These are phyloP conservation scores for Pimpla rufipes DNA, from an alignment of 2,888 invertebrate genomes.

Conservation along the genomic window DNA sequence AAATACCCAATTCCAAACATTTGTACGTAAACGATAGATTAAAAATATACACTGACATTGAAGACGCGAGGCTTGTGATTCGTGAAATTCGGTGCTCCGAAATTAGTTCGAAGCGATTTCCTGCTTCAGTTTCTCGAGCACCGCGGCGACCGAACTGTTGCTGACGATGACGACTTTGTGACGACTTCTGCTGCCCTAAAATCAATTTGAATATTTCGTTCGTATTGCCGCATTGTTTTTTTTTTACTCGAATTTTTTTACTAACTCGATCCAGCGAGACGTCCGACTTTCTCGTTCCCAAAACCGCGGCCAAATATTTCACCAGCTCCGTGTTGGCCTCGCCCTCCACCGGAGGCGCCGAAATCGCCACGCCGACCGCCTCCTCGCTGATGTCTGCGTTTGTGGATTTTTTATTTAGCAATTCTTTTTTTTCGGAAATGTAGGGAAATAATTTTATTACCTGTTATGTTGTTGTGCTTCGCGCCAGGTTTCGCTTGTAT, in stretches of 20 bases:
- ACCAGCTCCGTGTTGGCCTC: conserved; percentile 93
- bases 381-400: conserved; percentile 87
- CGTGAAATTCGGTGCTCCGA: neutral
- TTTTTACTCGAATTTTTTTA: conserved; percentile 53
- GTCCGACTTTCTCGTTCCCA: conserved; percentile 90
- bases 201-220: conserved; percentile 21
- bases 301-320: conserved; percentile 90
- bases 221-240: neutral
- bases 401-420: conserved; percentile 25
- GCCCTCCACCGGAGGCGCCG: conserved; percentile 93
- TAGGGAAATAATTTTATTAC: conserved; percentile 77
- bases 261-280: conserved; percentile 88
- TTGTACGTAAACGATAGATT: conserved; percentile 31
- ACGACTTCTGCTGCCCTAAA: conserved; percentile 87
- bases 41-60: conserved; percentile 30
- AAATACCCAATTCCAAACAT: conserved; percentile 31
- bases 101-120: conserved; percentile 76
- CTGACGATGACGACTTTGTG: conserved; percentile 87
- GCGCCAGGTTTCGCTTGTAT: conserved; percentile 92
- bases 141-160: conserved; percentile 85
- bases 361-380: conserved; percentile 91
- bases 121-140: conserved; percentile 84
- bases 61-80: neutral
- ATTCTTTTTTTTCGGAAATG: conserved; percentile 5
- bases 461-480: conserved; percentile 90